Evolutionary conservation across 2,888 invertebrate species (phyloP).

Genomic region (Megaustenia siamemsis): DNA sequence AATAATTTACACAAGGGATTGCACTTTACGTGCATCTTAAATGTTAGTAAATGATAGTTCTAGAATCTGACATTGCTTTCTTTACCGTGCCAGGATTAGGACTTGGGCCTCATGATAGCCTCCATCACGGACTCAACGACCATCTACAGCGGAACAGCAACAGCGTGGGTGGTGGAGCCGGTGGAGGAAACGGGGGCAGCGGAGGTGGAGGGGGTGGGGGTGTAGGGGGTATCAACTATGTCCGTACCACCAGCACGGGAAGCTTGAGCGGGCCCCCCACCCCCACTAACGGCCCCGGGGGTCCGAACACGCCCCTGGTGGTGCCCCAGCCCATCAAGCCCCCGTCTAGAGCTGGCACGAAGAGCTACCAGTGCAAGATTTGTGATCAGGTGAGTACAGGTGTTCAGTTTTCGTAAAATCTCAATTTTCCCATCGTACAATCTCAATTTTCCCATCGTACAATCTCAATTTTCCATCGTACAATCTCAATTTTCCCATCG

Average conservation of each 20-base stretch:
- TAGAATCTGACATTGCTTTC: neutral
- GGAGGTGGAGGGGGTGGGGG: slow-evolving; percentile 66
- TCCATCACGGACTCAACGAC: slow-evolving; percentile 62
- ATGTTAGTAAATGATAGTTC: neutral
- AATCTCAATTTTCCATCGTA: too few relatives aligned
- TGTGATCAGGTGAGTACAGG: slow-evolving; percentile 74
- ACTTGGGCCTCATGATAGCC: slow-evolving; percentile 45
- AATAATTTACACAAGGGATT: too few relatives aligned
- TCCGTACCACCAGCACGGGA: slow-evolving; percentile 69
- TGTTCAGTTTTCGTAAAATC: neutral
- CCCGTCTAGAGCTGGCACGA: slow-evolving; percentile 62
- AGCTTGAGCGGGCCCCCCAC: slow-evolving; percentile 72
- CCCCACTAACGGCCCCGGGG: slow-evolving; percentile 62
- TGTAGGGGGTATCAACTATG: slow-evolving; percentile 71
- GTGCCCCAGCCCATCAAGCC: slow-evolving; percentile 77
- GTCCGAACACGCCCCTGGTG: slow-evolving; percentile 70
- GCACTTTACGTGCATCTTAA: neutral
- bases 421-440: too few relatives aligned
- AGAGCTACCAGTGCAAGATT: slow-evolving; percentile 77
- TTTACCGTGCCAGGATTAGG: slow-evolving; percentile 16
- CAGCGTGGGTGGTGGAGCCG: slow-evolving; percentile 44
- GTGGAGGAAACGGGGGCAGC: slow-evolving; percentile 57
- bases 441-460: too few relatives aligned
- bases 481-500: too few relatives aligned
- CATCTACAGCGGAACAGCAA: slow-evolving; percentile 53